Conservation (phyloP, 2,797 vertebrate genomes). For the Adrianichthys oophorus region DNA sequence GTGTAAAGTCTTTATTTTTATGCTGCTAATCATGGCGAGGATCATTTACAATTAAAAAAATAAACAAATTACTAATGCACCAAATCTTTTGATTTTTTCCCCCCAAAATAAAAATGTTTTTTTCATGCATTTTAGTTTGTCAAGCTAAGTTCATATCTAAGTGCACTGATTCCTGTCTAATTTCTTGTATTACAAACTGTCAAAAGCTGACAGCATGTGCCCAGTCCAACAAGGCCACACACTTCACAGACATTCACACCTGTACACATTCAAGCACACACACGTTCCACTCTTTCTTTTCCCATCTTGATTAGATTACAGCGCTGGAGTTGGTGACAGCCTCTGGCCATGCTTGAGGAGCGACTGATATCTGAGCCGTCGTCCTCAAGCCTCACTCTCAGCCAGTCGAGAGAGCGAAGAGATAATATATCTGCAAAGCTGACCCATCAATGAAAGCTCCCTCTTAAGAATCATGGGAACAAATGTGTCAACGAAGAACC, state of each 20-base stretch:
- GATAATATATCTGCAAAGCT: slow-evolving; percentile 67
- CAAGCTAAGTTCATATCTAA: slow-evolving; percentile 6
- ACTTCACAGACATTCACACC: slow-evolving; percentile 27
- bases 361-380: slow-evolving; percentile 76
- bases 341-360: slow-evolving; percentile 74
- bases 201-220: slow-evolving; percentile 13
- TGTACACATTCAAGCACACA: slow-evolving; percentile 10
- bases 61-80: too few species aligned
- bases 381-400: slow-evolving; percentile 54
- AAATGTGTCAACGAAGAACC: slow-evolving; percentile 59
- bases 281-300: slow-evolving; percentile 45
- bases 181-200: slow-evolving; percentile 10
- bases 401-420: slow-evolving; percentile 64
- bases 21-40: slow-evolving; percentile 6
- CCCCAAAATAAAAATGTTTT: too few species aligned
- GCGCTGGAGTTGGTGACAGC: slow-evolving; percentile 78
- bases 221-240: slow-evolving; percentile 3
- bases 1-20: slow-evolving; percentile 12
- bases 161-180: slow-evolving; percentile 6
- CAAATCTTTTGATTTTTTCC: too few species aligned
- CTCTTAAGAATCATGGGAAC: slow-evolving; percentile 56
- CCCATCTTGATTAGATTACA: slow-evolving; percentile 81
- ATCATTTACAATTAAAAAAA: background rate
- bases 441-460: slow-evolving; percentile 57
- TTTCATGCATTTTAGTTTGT: background rate